Percentiles rank a stretch among this genome's conserved stretches.
Conservation (phyloP, 2,797 vertebrate genomes). For the Forpus xanthops region DNA sequence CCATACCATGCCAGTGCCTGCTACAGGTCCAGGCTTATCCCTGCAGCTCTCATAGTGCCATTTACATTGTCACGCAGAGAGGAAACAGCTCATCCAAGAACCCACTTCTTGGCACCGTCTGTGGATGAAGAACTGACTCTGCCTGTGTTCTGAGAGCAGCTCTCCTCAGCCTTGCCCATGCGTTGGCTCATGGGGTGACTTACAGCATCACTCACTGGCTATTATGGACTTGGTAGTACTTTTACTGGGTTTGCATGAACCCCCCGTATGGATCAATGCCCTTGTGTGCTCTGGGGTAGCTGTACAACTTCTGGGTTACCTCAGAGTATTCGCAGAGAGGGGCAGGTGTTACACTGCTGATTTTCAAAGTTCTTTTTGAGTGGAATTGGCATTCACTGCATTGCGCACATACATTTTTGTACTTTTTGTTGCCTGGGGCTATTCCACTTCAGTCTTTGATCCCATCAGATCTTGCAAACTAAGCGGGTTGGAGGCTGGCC, state of each 20-base stretch:
- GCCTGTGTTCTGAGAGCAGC: not conserved
- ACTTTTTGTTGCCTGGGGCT: not conserved
- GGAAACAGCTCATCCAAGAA: not conserved
- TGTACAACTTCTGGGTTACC: not conserved
- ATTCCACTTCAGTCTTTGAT: constrained; percentile 10
- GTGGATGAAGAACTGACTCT: not conserved
- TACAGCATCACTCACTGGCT: not conserved
- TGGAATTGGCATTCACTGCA: not conserved
- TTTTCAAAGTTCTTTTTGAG: not conserved
- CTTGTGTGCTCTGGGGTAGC: fast-evolving
- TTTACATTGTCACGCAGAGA: not conserved
- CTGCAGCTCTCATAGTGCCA: fast-evolving
- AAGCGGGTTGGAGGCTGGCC: not conserved
- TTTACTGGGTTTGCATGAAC: not conserved
- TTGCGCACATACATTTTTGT: not conserved
- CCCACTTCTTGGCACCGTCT: not conserved
- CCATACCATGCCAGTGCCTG: too few relatives aligned
- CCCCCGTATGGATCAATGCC: fast-evolving
- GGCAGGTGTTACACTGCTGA: not conserved
- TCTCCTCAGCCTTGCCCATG: not conserved
- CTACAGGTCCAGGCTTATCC: not conserved
- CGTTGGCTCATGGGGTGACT: not conserved
- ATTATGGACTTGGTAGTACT: not conserved
- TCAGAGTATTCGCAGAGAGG: not conserved
- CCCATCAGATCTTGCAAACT: not conserved